These are phyloP conservation scores for Elysia chlorotica DNA, from an alignment of 1,140 invertebrate species.

Conservation along the genomic window DNA sequence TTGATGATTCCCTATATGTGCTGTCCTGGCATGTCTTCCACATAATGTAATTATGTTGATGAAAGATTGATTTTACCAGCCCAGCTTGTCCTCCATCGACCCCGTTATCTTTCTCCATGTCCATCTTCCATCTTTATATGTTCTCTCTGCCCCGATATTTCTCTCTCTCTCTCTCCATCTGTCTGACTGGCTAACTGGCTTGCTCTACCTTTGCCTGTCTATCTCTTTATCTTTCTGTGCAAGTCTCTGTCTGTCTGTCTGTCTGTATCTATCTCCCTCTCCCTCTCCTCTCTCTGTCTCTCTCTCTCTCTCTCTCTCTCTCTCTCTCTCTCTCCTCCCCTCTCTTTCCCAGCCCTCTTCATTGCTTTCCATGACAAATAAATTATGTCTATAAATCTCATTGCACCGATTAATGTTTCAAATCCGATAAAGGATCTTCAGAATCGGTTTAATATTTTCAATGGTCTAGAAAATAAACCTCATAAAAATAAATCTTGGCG, in stretches of 20 bases:
- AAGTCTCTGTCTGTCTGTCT: background rate
- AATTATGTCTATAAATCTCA: background rate
- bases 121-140: background rate
- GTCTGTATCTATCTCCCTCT: background rate
- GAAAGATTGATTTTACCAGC: background rate
- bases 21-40: background rate
- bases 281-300: background rate
- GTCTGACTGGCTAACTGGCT: no score
- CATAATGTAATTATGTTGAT: background rate
- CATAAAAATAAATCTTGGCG: background rate
- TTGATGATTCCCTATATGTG: background rate
- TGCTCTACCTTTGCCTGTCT: no score
- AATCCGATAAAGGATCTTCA: background rate
- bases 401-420: background rate
- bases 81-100: background rate
- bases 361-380: background rate
- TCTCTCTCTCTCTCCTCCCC: background rate
- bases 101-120: no score
- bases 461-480: background rate
- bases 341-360: background rate
- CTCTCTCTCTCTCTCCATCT: background rate
- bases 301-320: background rate
- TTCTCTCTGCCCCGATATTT: background rate
- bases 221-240: background rate
- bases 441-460: background rate